These are phyloP conservation scores for Oryzias javanicus DNA, from an alignment of 2,113 vertebrate genomes.

Conservation along the genomic window DNA sequence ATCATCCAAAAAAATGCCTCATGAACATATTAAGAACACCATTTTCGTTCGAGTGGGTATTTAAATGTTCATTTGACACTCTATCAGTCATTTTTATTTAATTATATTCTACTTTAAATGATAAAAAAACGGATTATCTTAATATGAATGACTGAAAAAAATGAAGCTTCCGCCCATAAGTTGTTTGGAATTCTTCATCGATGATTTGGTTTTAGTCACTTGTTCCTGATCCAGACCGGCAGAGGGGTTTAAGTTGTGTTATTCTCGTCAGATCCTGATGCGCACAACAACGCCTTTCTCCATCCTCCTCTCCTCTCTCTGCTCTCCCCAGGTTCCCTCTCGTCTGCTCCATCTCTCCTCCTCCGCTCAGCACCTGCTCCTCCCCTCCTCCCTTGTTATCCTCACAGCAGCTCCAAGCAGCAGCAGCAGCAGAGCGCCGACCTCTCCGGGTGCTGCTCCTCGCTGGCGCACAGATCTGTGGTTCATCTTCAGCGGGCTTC, in stretches of 20 bases:
- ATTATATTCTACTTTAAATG: too few species aligned
- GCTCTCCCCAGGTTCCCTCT: slow-evolving; percentile 9
- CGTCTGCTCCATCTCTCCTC: slow-evolving; percentile 31
- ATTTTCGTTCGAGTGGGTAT: too few species aligned
- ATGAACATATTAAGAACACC: too few species aligned
- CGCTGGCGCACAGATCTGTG: slow-evolving; percentile 19
- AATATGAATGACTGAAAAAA: too few species aligned
- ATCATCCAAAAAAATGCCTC: too few species aligned
- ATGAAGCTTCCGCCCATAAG: too few species aligned
- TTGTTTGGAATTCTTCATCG: too few species aligned
- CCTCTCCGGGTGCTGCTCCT: slow-evolving; percentile 56
- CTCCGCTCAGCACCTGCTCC: slow-evolving; percentile 57
- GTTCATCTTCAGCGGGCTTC: too few species aligned
- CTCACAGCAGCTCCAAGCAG: slow-evolving; percentile 25
- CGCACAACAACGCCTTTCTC: slow-evolving; percentile 25
- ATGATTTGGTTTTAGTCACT: too few species aligned
- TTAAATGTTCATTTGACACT: too few species aligned
- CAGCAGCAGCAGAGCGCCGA: slow-evolving; percentile 12
- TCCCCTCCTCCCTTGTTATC: slow-evolving; percentile 59
- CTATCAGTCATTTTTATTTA: too few species aligned
- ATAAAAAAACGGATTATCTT: too few species aligned
- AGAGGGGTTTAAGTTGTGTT: slow-evolving; percentile 15
- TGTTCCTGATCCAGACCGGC: not conserved
- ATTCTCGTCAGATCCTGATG: slow-evolving; percentile 44
- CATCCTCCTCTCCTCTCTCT: slow-evolving; percentile 12